phyloP scores from a whole-genome alignment of 2,888 invertebrate genomes.

The Meghimatium bilineatum region DNA sequence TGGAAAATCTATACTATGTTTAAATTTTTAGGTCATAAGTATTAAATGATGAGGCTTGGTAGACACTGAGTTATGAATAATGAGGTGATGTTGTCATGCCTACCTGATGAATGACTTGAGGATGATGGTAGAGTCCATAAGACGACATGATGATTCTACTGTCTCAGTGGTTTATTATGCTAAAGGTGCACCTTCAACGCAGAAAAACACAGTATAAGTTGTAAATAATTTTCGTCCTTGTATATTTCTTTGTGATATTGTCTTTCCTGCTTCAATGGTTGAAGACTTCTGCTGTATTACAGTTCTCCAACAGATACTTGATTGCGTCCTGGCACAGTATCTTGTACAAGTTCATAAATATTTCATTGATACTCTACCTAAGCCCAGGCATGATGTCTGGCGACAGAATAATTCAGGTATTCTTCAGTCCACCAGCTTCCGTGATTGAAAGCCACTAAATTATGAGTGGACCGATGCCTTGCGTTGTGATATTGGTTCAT shows the following conservation, averaged over 20 bases:
- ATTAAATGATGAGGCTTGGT: neutral
- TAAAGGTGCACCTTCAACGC: neutral
- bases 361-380: constrained; percentile 16
- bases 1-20: neutral
- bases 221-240: neutral
- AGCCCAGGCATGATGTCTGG: neutral
- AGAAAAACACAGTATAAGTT: neutral
- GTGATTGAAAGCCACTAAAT: constrained; percentile 42
- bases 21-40: neutral
- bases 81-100: constrained; percentile 7
- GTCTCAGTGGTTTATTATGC: neutral
- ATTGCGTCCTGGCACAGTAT: neutral
- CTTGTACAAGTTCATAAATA: constrained; percentile 36
- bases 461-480: constrained; percentile 46
- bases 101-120: constrained; percentile 54
- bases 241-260: neutral
- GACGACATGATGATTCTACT: constrained; percentile 47
- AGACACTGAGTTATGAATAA: neutral
- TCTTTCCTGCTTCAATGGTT: neutral
- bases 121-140: constrained; percentile 53
- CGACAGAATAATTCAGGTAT: constrained; percentile 17
- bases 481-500: constrained; percentile 32
- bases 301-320: constrained; percentile 20
- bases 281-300: neutral
- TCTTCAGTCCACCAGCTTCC: neutral